phyloP scores from a whole-genome alignment of 2,113 vertebrate genomes.

The Oreochromis spilurus region DNA sequence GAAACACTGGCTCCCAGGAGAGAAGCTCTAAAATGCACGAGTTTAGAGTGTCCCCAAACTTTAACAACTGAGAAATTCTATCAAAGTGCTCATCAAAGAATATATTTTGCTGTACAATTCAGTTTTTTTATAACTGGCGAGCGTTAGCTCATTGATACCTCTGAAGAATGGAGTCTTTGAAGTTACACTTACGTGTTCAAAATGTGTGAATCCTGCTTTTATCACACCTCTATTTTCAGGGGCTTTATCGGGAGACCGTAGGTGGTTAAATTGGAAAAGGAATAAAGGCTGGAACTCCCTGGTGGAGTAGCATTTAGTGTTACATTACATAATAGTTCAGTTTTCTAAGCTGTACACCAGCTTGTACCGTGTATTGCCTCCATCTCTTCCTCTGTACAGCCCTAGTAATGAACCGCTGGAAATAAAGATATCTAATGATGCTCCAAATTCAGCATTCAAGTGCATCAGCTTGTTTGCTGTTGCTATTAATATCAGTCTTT shows the following conservation, averaged over 20 bases:
- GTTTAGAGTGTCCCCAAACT: not conserved
- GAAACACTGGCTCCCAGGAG: not conserved
- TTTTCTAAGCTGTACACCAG: constrained; percentile 13
- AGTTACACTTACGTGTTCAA: not conserved
- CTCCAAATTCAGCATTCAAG: not conserved
- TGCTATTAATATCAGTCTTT: not conserved
- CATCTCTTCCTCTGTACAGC: not conserved
- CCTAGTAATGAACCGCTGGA: not conserved
- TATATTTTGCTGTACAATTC: not conserved
- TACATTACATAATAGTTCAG: constrained; percentile 26
- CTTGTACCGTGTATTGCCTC: constrained; percentile 25
- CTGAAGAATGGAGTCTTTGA: not conserved
- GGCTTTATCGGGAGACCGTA: constrained; percentile 21
- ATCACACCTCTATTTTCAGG: constrained; percentile 21
- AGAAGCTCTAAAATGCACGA: not conserved
- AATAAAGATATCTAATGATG: not conserved
- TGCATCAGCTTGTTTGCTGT: not conserved
- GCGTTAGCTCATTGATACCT: not conserved
- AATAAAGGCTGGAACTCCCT: constrained; percentile 35
- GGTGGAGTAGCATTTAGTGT: constrained; percentile 27
- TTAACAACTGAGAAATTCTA: not conserved
- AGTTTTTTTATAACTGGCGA: not conserved
- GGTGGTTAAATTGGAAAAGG: constrained; percentile 37
- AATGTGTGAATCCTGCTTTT: constrained; percentile 1
- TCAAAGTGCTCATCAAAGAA: not conserved